phyloP scores from a whole-genome alignment of 1,140 invertebrate genomes.

The Drosophila busckii region DNA sequence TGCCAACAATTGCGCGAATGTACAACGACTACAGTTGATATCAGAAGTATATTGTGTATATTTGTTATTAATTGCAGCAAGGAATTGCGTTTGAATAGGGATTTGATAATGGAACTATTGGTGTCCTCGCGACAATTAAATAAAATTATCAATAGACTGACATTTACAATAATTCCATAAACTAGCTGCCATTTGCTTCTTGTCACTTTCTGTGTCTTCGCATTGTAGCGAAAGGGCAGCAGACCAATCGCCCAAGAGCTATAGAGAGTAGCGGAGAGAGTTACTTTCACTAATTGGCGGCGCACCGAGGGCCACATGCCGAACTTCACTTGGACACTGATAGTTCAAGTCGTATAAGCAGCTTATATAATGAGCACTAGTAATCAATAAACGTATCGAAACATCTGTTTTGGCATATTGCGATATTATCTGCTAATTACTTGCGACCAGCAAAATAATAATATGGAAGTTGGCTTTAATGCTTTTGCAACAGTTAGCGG shows the following conservation, averaged over 20 bases:
- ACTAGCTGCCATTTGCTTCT: slow-evolving; percentile 40
- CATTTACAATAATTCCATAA: slow-evolving; percentile 40
- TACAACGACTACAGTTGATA: background rate
- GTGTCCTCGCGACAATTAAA: slow-evolving; percentile 13
- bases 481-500: no score
- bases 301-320: no score
- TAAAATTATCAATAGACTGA: no score
- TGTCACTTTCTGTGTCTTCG: slow-evolving; percentile 12
- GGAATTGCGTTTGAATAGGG: slow-evolving; percentile 25
- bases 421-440: no score
- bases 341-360: no score
- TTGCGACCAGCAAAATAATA: no score
- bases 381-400: no score
- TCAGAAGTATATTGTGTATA: slow-evolving; percentile 6
- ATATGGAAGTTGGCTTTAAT: no score
- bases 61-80: slow-evolving; percentile 16
- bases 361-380: no score
- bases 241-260: slow-evolving; percentile 42
- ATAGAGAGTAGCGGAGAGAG: slow-evolving; percentile 28
- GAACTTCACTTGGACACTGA: no score
- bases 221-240: slow-evolving; percentile 39
- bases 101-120: background rate
- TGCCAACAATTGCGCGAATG: slow-evolving; percentile 28
- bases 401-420: no score
- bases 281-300: no score